A percentile compares a stretch with the other conserved stretches of the same genome.
Evolutionary conservation across 2,888 invertebrate genomes (phyloP).

Genomic region (Tolmerus cingulatus): DNA sequence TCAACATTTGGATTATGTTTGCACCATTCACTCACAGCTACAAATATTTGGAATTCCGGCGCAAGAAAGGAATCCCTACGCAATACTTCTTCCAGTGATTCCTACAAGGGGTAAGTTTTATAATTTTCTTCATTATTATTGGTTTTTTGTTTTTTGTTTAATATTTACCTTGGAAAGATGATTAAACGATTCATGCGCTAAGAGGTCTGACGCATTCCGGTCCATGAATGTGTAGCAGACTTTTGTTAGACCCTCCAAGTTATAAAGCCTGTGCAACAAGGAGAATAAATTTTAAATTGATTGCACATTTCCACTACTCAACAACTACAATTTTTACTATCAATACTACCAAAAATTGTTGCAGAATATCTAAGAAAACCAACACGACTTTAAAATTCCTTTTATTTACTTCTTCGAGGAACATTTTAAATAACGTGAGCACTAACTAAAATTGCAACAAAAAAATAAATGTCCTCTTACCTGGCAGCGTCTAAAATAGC

Average conservation of each 20-base stretch:
- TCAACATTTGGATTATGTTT: constrained; percentile 74
- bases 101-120: constrained; percentile 61
- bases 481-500: constrained; percentile 90
- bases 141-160: background rate
- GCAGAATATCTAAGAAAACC: background rate
- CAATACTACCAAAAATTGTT: background rate
- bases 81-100: constrained; percentile 81
- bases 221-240: constrained; percentile 93
- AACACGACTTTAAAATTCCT: background rate
- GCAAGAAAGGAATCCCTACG: constrained; percentile 95
- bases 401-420: background rate
- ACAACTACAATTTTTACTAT: background rate
- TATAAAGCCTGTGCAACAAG: constrained; percentile 67
- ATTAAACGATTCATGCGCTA: constrained; percentile 84
- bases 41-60: constrained; percentile 93
- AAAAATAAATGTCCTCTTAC: background rate
- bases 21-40: constrained; percentile 87
- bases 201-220: constrained; percentile 83
- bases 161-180: constrained; percentile 75
- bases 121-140: no score
- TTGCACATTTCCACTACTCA: background rate
- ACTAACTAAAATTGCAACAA: background rate
- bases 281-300: background rate
- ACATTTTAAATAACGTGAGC: background rate
- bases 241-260: constrained; percentile 71